Conservation (phyloP, 1,140 invertebrate species). For the Drosophila miranda region DNA sequence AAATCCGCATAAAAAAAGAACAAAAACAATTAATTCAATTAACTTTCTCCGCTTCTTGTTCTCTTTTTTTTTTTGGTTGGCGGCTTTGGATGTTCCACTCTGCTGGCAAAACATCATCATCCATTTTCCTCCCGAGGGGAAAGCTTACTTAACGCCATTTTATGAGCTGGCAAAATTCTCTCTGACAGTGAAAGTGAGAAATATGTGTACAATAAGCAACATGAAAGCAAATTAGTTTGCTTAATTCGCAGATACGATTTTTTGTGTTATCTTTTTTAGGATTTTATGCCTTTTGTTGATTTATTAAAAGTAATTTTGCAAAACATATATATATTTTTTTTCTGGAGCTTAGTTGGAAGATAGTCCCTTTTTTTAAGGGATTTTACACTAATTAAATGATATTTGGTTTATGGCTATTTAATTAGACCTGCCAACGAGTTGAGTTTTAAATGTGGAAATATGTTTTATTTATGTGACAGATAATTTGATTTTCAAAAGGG, state of each 20-base stretch:
- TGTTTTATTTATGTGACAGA: too few relatives aligned
- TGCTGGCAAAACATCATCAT: conserved; percentile 33
- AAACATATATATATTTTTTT: background rate
- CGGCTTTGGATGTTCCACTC: conserved; percentile 12
- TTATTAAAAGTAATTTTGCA: background rate
- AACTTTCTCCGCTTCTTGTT: conserved; percentile 33
- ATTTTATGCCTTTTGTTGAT: conserved; percentile 15
- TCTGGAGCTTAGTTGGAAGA: too few relatives aligned
- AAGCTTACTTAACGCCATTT: conserved; percentile 49
- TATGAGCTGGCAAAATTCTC: conserved; percentile 25
- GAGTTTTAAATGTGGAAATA: too few relatives aligned
- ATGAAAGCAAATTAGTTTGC: conserved; percentile 46
- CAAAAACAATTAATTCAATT: conserved; percentile 60
- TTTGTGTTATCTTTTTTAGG: conserved; percentile 24
- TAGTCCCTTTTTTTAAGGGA: too few relatives aligned
- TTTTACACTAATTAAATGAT: too few relatives aligned
- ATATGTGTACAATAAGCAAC: conserved; percentile 24
- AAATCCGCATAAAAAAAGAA: conserved; percentile 26
- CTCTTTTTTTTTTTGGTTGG: conserved; percentile 4
- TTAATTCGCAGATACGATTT: conserved; percentile 43
- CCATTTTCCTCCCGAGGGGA: conserved; percentile 22
- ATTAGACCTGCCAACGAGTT: too few relatives aligned
- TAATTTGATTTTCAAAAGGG: too few relatives aligned
- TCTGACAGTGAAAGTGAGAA: too few relatives aligned
- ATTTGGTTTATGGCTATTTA: too few relatives aligned